Percentiles rank a stretch among this genome's conserved stretches.
Evolutionary conservation across 2,888 invertebrate genomes (phyloP).

Genomic region (Mythimna lalbum): DNA sequence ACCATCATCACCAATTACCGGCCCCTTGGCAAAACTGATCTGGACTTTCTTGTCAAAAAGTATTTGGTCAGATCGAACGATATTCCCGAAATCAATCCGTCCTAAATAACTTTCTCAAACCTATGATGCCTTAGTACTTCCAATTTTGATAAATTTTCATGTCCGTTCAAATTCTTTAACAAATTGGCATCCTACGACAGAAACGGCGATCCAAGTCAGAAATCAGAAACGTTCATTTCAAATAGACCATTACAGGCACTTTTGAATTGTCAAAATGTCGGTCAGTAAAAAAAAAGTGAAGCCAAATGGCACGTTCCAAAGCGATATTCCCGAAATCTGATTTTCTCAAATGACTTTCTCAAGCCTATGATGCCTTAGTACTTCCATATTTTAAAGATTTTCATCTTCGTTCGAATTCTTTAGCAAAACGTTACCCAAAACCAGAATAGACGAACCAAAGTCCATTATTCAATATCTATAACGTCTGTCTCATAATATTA

Average conservation of each 20-base stretch:
- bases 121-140: background rate
- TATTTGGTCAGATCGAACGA: background rate
- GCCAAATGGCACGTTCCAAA: too few species aligned
- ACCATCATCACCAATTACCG: too few species aligned
- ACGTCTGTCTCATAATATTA: slow-evolving; percentile 50
- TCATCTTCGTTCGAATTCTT: background rate
- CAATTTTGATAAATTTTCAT: background rate
- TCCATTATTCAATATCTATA: slow-evolving; percentile 59
- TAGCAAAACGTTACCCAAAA: background rate
- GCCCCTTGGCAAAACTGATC: too few species aligned
- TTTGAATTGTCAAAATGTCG: too few species aligned
- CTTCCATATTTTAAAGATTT: background rate
- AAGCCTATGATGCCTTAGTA: background rate
- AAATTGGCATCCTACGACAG: background rate
- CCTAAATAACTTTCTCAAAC: background rate
- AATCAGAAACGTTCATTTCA: slow-evolving; percentile 22
- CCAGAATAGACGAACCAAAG: slow-evolving; percentile 13
- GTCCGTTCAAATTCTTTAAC: too few species aligned
- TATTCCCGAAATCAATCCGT: background rate
- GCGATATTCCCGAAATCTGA: background rate
- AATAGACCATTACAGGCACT: too few species aligned
- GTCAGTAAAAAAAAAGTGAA: too few species aligned
- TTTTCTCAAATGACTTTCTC: background rate
- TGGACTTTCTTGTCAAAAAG: too few species aligned
- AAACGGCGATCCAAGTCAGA: slow-evolving; percentile 7